A percentile compares a stretch with the other conserved stretches of the same genome.
These are phyloP conservation scores for human (Homo sapiens) DNA, from an alignment of 2,113 vertebrate genomes.

Conservation along the genomic window GRCh38 chr1:24802001-24802500, in stretches of 20 bases:
- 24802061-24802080: conserved; percentile 63
- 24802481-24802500: not conserved
- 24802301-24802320: not conserved
- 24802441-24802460: not conserved
- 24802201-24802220: not conserved
- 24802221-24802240: not conserved
- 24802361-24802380: not conserved
- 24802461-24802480: not conserved
- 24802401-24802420: not conserved
- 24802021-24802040: conserved; percentile 65
- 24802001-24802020: conserved; percentile 60
- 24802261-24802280: not conserved
- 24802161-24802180: not conserved
- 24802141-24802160: conserved; percentile 38
- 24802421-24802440: not conserved
- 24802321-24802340: not conserved
- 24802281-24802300: not conserved
- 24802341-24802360: not conserved
- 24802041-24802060: conserved; percentile 66
- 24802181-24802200: not conserved
- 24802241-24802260: not conserved
- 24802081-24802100: conserved; percentile 65
- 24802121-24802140: conserved; percentile 36
- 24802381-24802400: not conserved
- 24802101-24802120: conserved; percentile 56